phyloP scores from a whole-genome alignment of 2,113 vertebrate species.

The Eubucco bourcierii region DNA sequence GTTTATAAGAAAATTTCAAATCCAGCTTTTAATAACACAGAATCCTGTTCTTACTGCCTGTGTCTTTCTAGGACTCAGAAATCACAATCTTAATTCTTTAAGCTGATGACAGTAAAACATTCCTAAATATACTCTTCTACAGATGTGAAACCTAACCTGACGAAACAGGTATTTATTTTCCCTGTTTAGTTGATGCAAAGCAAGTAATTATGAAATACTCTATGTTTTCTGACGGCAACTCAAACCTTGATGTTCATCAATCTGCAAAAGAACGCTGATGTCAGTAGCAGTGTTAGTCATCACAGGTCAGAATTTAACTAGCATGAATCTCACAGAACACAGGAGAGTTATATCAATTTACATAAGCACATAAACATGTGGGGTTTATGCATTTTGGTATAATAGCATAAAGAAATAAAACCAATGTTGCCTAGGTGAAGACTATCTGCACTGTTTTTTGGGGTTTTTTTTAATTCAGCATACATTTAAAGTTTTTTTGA shows the following conservation, averaged over 20 bases:
- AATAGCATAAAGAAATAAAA: not conserved
- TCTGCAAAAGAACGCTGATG: not conserved
- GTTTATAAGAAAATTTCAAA: not conserved
- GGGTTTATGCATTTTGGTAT: not conserved
- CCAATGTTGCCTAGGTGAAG: not conserved
- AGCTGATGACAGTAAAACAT: not conserved
- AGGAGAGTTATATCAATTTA: not conserved
- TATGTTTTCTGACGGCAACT: not conserved
- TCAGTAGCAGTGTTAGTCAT: not conserved
- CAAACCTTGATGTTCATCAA: not conserved
- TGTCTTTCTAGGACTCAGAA: not conserved
- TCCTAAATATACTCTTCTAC: not conserved
- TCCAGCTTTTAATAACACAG: not conserved
- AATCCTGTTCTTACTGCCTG: not conserved
- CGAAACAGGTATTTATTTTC: not conserved
- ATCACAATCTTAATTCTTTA: not conserved
- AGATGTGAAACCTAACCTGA: not conserved
- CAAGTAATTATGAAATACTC: not conserved
- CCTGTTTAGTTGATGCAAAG: not conserved
- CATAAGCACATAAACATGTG: accelerated
- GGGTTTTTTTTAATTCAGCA: not conserved
- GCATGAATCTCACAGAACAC: not conserved
- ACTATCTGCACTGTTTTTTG: not conserved
- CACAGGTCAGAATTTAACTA: not conserved
- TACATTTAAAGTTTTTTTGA: not conserved